Percentiles rank a stretch among this genome's conserved stretches.
Conservation (phyloP, 2,113 vertebrate genomes). For the Phalacrocorax aristotelis region DNA sequence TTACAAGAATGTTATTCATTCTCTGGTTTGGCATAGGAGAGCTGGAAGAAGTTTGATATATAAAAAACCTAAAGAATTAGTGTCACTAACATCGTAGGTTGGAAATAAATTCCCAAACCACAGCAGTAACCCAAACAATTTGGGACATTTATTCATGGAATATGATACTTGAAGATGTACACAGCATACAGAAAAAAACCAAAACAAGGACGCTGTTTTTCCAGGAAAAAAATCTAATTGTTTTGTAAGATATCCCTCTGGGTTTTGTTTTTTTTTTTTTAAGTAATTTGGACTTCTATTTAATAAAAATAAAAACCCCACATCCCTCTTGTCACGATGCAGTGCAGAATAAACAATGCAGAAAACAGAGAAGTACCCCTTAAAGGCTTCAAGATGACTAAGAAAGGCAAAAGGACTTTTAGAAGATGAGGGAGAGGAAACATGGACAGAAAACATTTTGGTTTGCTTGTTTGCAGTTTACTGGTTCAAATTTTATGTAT, state of each 20-base stretch:
- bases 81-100: background rate
- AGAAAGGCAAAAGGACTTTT: background rate
- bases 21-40: background rate
- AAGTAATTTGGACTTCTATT: background rate
- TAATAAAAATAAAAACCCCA: too few relatives aligned
- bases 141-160: background rate
- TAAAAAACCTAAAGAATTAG: background rate
- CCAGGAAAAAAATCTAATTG: background rate
- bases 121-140: background rate
- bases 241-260: background rate
- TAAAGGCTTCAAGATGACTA: background rate
- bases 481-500: background rate
- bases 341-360: background rate
- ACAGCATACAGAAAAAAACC: background rate
- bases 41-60: background rate
- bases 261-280: background rate
- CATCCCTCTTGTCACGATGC: background rate
- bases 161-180: background rate
- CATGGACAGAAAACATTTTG: background rate
- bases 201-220: background rate
- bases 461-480: background rate
- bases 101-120: background rate
- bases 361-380: background rate
- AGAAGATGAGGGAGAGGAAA: background rate
- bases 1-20: background rate